Conservation (phyloP, 2,888 invertebrate genomes). For the Polydrusus pterygomalis region DNA sequence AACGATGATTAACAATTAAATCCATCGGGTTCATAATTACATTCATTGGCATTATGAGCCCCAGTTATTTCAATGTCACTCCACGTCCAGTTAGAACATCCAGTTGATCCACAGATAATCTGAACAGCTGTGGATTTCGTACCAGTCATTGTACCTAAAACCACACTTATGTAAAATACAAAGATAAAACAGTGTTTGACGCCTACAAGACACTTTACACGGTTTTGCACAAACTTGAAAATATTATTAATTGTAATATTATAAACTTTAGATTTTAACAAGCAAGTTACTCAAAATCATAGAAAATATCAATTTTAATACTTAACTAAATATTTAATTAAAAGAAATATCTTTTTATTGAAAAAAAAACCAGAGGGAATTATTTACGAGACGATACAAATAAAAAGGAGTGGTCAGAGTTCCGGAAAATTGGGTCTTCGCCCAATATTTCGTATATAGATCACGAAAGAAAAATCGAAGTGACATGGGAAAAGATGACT, state of each 20-base stretch:
- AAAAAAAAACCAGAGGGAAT: not conserved
- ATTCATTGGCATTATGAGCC: not conserved
- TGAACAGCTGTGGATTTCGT: not conserved
- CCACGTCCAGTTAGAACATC: not conserved
- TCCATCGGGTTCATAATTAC: not conserved
- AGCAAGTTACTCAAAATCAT: too few species aligned
- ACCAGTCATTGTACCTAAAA: slow-evolving; percentile 11
- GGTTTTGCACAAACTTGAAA: too few species aligned
- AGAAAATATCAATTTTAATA: not conserved
- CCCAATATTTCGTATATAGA: not conserved
- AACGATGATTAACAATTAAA: not conserved
- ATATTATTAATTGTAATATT: too few species aligned
- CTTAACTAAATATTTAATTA: not conserved
- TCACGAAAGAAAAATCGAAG: slow-evolving; percentile 3
- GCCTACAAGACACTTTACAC: too few species aligned
- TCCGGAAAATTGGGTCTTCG: slow-evolving; percentile 1
- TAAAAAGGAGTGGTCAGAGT: not conserved
- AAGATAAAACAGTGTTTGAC: too few species aligned
- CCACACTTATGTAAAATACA: too few species aligned
- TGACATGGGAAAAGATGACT: slow-evolving; percentile 6
- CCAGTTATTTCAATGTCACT: slow-evolving; percentile 12
- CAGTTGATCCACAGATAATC: not conserved
- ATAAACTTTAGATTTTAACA: not conserved
- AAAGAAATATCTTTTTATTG: too few species aligned
- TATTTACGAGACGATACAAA: slow-evolving; percentile 1